Conservation (phyloP, 1,140 invertebrate species). For the Samia ricini region DNA sequence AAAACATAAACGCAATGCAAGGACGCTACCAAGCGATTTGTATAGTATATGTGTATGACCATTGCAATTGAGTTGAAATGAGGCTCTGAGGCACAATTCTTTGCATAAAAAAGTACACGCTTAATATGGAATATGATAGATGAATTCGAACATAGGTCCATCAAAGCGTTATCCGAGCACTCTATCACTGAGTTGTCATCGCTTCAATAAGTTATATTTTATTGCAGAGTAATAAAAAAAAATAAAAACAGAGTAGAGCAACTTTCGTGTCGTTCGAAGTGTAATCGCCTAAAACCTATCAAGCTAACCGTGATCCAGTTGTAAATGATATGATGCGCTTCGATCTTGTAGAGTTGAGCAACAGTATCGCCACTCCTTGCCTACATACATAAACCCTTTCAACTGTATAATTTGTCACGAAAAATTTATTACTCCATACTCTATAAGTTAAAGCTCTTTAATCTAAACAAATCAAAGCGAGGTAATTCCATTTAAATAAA, state of each 20-base stretch:
- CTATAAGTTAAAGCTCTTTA: background rate
- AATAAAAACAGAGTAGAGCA: background rate
- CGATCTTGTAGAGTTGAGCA: background rate
- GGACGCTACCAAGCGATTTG: no score
- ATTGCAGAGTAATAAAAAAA: slow-evolving; percentile 2
- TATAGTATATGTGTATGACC: no score
- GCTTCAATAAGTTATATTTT: no score
- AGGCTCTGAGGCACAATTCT: no score
- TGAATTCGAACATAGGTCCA: no score
- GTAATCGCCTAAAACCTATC: slow-evolving; percentile 12
- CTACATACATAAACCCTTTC: background rate
- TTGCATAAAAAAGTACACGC: no score
- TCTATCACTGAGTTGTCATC: no score
- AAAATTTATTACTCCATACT: background rate
- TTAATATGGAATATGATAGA: no score
- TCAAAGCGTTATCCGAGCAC: no score
- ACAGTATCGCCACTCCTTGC: background rate
- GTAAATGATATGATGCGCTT: background rate
- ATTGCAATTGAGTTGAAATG: no score
- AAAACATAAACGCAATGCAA: no score
- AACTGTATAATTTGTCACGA: background rate
- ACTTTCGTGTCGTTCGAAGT: background rate
- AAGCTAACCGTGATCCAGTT: slow-evolving; percentile 11
- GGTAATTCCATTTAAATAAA: no score
- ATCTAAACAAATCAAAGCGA: background rate